Percentiles rank a stretch among this genome's conserved stretches.
Conservation (phyloP, 2,797 vertebrate genomes). For the Cheirogaleus major region DNA sequence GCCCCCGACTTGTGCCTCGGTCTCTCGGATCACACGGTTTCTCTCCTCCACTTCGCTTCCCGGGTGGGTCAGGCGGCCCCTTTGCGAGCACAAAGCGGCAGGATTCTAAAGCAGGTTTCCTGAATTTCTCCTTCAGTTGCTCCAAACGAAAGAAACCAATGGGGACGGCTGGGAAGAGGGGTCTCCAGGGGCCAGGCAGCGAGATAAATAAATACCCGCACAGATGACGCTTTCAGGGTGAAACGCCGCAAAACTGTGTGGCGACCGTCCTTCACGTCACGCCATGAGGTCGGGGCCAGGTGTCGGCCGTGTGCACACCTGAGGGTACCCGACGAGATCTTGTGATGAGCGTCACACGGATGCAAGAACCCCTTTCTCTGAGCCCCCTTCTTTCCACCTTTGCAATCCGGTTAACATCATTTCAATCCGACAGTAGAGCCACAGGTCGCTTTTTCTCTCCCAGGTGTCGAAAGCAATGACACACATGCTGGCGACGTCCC, state of each 20-base stretch:
- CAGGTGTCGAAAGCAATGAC: conserved; percentile 83
- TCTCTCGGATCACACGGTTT: conserved; percentile 92
- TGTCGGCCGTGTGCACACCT: conserved; percentile 84
- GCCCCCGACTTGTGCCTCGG: conserved; percentile 94
- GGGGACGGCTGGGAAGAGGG: conserved; percentile 85
- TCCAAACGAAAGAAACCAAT: conserved; percentile 89
- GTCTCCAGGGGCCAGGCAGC: conserved; percentile 87
- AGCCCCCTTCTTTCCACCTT: conserved; percentile 85
- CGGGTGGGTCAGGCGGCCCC: conserved; percentile 84
- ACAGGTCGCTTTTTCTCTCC: conserved; percentile 81
- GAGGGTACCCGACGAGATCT: conserved; percentile 86
- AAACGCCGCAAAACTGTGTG: conserved; percentile 88
- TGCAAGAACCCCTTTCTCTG: conserved; percentile 86
- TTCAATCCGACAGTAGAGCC: conserved; percentile 85
- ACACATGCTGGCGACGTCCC: conserved; percentile 85
- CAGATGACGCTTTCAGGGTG: conserved; percentile 89
- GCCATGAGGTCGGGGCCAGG: conserved; percentile 90
- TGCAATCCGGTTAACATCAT: conserved; percentile 87
- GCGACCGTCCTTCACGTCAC: conserved; percentile 89
- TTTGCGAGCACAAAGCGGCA: conserved; percentile 87
- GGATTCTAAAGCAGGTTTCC: conserved; percentile 86
- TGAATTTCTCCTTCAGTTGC: conserved; percentile 86
- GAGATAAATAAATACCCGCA: conserved; percentile 89
- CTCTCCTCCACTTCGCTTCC: conserved; percentile 93
- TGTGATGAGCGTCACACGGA: conserved; percentile 72